Conservation (phyloP, 1,140 invertebrate species). For the Bombus balteatus region DNA sequence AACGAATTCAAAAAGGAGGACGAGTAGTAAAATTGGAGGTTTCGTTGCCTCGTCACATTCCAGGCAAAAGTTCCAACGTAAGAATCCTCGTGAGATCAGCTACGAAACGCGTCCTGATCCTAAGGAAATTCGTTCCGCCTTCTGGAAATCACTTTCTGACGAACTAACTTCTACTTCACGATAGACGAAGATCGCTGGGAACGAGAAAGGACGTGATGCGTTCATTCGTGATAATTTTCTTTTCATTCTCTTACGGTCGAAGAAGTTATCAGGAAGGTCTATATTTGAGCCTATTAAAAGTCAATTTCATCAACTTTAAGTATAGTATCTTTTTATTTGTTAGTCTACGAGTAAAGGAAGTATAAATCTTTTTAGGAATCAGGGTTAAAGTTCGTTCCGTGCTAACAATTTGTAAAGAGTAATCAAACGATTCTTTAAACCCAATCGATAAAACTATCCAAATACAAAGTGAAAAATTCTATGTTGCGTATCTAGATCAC, state of each 20-base stretch:
- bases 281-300: not conserved
- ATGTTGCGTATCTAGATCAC: not conserved
- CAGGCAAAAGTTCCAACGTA: conserved; percentile 12
- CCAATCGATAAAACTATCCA: not conserved
- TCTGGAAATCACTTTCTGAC: conserved; percentile 14
- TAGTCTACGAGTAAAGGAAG: not conserved
- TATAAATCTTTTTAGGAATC: not conserved
- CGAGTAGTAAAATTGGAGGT: conserved; percentile 24
- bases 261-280: not conserved
- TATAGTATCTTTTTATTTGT: not conserved
- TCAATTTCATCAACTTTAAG: not conserved
- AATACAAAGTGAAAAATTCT: not conserved
- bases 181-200: not conserved
- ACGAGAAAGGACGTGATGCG: not conserved
- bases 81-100: conserved; percentile 6
- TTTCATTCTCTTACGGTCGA: not conserved
- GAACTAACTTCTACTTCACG: not conserved
- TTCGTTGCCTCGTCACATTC: conserved; percentile 8
- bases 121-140: conserved; percentile 21
- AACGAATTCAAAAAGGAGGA: conserved; percentile 40
- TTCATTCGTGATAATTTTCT: conserved; percentile 3
- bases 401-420: not conserved
- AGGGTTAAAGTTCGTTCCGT: not conserved
- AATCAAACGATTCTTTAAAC: not conserved
- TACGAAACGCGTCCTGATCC: conserved; percentile 22